Conservation (phyloP, 2,888 invertebrate genomes). For the Rotaria sp. region DNA sequence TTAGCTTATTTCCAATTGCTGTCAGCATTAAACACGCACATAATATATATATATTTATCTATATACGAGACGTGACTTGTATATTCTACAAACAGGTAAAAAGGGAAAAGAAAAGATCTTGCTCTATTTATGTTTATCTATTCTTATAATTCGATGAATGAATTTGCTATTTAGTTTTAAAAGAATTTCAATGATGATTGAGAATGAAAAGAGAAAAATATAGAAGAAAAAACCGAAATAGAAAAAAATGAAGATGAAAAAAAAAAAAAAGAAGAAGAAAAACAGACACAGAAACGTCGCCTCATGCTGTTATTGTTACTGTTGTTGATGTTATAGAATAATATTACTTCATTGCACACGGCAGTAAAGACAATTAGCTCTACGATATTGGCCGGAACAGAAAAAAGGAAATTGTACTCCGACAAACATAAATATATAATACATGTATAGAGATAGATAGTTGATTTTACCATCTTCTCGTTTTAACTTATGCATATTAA, state of each 20-base stretch:
- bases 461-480: not conserved
- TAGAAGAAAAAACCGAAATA: not conserved
- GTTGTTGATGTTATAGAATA: not conserved
- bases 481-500: not conserved
- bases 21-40: not conserved
- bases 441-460: not conserved
- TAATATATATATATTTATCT: not conserved
- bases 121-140: not conserved
- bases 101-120: not conserved
- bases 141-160: not conserved
- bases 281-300: not conserved
- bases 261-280: not conserved
- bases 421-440: not conserved
- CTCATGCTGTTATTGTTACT: not conserved
- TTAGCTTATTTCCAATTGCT: not conserved
- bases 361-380: slow-evolving; percentile 7
- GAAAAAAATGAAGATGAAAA: not conserved
- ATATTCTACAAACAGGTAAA: not conserved
- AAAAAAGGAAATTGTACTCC: not conserved
- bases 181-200: not conserved
- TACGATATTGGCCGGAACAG: not conserved
- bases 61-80: not conserved
- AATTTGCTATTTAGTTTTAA: not conserved
- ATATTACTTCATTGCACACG: slow-evolving; percentile 19
- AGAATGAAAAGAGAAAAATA: not conserved